Percentiles rank a stretch among this genome's conserved stretches.
Evolutionary conservation across 2,797 vertebrate genomes (phyloP).

Genomic region (Enteromius unitaeniatus): DNA sequence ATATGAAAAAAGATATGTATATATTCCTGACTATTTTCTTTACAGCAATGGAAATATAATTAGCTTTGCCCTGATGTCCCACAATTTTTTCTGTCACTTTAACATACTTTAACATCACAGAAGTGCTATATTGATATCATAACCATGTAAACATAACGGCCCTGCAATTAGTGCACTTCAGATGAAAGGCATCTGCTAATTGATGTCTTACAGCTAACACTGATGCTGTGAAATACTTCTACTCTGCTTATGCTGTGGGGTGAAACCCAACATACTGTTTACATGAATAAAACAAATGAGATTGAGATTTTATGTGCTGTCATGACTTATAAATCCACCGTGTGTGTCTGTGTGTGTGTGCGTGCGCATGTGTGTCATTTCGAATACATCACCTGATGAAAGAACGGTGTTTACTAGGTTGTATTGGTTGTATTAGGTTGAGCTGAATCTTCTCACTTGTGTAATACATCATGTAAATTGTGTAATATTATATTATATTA

Average conservation of each 20-base stretch:
- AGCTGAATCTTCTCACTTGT: constrained; percentile 35
- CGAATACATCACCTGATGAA: constrained; percentile 56
- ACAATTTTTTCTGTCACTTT: background rate
- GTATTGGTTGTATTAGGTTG: constrained; percentile 29
- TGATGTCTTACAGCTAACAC: background rate
- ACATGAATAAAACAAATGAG: constrained; percentile 13
- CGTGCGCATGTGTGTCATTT: background rate
- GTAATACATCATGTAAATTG: background rate
- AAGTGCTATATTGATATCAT: background rate
- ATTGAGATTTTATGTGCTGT: constrained; percentile 8
- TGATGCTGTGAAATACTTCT: background rate
- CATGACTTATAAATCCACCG: background rate
- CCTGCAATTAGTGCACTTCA: constrained; percentile 1
- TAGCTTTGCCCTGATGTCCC: background rate
- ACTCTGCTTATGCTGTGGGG: background rate
- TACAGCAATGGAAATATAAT: constrained; percentile 4
- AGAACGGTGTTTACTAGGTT: constrained; percentile 65
- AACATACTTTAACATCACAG: background rate
- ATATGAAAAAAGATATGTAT: constrained; percentile 26
- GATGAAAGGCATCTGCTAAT: background rate
- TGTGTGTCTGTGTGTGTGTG: background rate
- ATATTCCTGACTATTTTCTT: background rate
- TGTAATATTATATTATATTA: background rate
- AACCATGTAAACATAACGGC: background rate
- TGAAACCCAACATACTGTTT: background rate